phyloP scores from a whole-genome alignment of 2,888 invertebrate genomes.

The Lasiommata megera region DNA sequence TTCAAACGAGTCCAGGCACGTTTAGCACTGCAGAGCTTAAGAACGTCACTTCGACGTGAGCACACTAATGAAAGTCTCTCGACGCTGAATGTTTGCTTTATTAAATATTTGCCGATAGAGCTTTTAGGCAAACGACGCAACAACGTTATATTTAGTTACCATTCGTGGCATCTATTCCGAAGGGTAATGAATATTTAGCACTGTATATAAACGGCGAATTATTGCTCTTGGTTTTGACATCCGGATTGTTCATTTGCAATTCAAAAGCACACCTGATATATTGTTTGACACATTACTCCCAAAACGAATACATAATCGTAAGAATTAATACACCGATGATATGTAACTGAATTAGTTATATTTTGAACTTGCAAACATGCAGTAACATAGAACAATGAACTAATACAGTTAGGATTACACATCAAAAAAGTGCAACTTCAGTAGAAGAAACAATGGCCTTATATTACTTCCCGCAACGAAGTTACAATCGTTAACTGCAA shows the following conservation, averaged over 20 bases:
- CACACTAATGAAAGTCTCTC: slow-evolving; percentile 2
- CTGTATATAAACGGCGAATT: slow-evolving; percentile 36
- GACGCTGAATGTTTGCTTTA: background rate
- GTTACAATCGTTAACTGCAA: slow-evolving; percentile 26
- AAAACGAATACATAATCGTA: slow-evolving; percentile 17
- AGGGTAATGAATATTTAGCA: slow-evolving; percentile 38
- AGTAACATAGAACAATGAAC: slow-evolving; percentile 10
- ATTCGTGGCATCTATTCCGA: slow-evolving; percentile 25
- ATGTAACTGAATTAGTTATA: background rate
- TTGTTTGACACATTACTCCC: slow-evolving; percentile 28
- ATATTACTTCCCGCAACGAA: slow-evolving; percentile 27
- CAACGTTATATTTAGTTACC: slow-evolving; percentile 27
- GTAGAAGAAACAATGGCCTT: slow-evolving; percentile 8
- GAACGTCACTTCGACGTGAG: background rate
- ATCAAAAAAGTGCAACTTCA: slow-evolving; percentile 5
- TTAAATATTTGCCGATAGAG: slow-evolving; percentile 24
- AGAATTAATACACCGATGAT: slow-evolving; percentile 1
- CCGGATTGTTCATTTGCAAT: slow-evolving; percentile 37
- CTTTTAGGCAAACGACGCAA: slow-evolving; percentile 19
- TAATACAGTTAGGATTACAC: slow-evolving; percentile 6
- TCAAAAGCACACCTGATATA: slow-evolving; percentile 35
- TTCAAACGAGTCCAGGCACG: too few relatives aligned
- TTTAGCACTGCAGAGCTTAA: too few relatives aligned
- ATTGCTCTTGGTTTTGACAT: slow-evolving; percentile 39
- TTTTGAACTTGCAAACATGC: background rate